phyloP scores from a whole-genome alignment of 2,113 vertebrate genomes.

The Paedocypris sp. region DNA sequence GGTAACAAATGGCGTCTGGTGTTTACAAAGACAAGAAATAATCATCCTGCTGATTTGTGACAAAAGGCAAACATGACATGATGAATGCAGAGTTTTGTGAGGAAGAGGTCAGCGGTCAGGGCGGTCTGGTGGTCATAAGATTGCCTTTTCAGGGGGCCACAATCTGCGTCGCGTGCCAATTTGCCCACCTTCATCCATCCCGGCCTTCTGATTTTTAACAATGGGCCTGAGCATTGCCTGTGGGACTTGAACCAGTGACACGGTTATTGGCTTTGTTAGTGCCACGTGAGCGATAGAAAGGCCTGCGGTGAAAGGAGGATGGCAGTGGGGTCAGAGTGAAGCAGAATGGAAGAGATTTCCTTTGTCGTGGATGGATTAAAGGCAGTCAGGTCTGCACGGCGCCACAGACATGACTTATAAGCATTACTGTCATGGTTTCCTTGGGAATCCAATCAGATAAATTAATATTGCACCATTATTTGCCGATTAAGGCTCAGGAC shows the following conservation, averaged over 20 bases:
- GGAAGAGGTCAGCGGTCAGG: background rate
- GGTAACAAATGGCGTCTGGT: background rate
- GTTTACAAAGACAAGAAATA: background rate
- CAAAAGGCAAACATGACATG: constrained; percentile 4
- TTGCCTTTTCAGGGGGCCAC: background rate
- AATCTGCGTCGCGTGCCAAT: background rate
- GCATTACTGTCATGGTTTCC: too few relatives aligned
- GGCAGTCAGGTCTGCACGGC: background rate
- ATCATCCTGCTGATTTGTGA: background rate
- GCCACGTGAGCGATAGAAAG: constrained; percentile 31
- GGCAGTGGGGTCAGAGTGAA: constrained; percentile 24
- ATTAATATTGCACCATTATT: too few relatives aligned
- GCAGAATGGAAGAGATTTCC: constrained; percentile 23
- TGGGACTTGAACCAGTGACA: constrained; percentile 20
- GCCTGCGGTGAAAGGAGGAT: constrained; percentile 2
- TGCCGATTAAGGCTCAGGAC: too few relatives aligned
- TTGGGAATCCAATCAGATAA: too few relatives aligned
- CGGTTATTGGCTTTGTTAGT: constrained; percentile 38
- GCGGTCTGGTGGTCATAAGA: constrained; percentile 13
- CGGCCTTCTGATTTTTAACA: constrained; percentile 28
- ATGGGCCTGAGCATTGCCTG: constrained; percentile 25
- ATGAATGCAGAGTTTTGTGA: background rate
- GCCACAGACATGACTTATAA: too few relatives aligned
- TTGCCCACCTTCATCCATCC: background rate
- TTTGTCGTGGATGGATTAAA: background rate